A percentile compares a stretch with the other conserved stretches of the same genome.
Conservation (phyloP, 2,797 vertebrate species). For the Carcharodon carcharias region DNA sequence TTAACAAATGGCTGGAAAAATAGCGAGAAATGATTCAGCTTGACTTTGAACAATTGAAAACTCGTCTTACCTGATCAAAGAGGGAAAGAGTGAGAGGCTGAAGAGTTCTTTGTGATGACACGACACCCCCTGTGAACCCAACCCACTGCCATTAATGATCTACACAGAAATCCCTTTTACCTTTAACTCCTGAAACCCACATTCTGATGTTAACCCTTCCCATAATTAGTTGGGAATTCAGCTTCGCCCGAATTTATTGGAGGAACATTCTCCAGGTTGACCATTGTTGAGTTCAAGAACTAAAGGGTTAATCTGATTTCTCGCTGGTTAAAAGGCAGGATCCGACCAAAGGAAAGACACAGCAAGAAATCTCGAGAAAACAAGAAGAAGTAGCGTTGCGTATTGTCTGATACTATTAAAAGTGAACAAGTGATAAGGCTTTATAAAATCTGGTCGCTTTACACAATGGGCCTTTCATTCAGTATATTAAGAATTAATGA, state of each 20-base stretch:
- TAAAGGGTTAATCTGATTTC: too few species aligned
- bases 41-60: too few species aligned
- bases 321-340: neutral
- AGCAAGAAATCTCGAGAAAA: neutral
- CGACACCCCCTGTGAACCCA: neutral
- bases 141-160: constrained; percentile 1
- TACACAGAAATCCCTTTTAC: neutral
- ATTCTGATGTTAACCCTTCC: neutral
- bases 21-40: neutral
- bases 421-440: neutral
- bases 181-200: neutral
- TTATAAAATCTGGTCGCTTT: neutral
- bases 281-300: neutral
- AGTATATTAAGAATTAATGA: neutral
- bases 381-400: neutral
- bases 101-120: too few species aligned
- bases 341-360: neutral
- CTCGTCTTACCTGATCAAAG: neutral
- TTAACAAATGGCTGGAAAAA: neutral
- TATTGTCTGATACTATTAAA: neutral
- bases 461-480: neutral
- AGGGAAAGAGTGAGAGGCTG: neutral
- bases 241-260: neutral
- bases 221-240: neutral
- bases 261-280: neutral